Conservation (phyloP, 2,113 vertebrate genomes). For the Pituophis catenifer region DNA sequence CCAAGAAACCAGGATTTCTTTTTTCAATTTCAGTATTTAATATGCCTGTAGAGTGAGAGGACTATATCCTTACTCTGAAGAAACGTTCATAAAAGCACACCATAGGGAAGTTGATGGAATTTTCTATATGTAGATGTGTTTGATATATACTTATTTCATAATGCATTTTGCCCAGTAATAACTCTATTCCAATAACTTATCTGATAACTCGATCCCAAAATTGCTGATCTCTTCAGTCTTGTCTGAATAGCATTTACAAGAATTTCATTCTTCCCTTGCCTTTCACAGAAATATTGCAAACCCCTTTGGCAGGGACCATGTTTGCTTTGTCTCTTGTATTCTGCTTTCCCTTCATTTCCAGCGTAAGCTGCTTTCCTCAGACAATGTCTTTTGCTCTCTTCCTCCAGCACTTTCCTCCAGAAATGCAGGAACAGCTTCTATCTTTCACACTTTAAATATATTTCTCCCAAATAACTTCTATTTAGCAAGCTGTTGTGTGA, state of each 20-base stretch:
- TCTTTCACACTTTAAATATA: background rate
- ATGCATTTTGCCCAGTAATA: background rate
- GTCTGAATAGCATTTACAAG: background rate
- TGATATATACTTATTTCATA: background rate
- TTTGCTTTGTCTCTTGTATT: background rate
- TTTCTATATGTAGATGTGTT: background rate
- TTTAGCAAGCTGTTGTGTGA: background rate
- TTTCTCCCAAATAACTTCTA: background rate
- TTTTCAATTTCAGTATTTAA: background rate
- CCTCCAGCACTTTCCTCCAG: background rate
- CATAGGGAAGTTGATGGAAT: background rate
- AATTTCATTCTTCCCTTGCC: background rate
- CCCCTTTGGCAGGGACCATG: background rate
- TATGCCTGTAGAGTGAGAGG: background rate
- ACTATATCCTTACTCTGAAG: too few species aligned
- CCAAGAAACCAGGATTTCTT: background rate
- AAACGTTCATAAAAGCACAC: too few species aligned
- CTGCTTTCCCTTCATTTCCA: background rate
- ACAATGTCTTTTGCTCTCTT: background rate
- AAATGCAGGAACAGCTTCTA: background rate
- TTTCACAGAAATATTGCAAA: background rate
- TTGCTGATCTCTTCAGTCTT: background rate
- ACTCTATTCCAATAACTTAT: background rate
- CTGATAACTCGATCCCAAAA: background rate
- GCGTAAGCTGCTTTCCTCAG: background rate